phyloP scores from a whole-genome alignment of 2,888 invertebrate genomes.

The Troilus luridus region DNA sequence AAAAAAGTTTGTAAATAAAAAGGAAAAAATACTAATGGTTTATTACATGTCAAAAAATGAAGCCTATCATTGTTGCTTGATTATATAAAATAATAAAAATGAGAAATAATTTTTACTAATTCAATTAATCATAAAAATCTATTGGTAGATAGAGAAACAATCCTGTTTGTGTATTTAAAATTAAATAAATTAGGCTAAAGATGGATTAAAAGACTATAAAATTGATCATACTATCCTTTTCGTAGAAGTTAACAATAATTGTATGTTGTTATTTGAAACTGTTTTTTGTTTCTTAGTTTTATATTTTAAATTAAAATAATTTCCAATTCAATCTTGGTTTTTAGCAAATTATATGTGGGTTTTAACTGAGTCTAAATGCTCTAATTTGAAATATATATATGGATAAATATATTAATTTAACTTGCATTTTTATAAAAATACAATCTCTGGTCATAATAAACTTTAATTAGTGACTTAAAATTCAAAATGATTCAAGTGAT shows the following conservation, averaged over 20 bases:
- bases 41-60: background rate
- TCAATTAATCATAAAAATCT: background rate
- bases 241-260: background rate
- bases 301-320: background rate
- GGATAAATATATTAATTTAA: too few relatives aligned
- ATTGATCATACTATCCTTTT: background rate
- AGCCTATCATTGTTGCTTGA: background rate
- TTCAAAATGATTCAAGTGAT: background rate
- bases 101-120: background rate
- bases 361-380: background rate
- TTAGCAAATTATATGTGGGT: background rate
- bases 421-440: background rate
- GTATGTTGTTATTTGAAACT: background rate
- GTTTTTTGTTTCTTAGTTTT: background rate
- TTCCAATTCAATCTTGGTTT: too few relatives aligned
- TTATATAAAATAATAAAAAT: background rate
- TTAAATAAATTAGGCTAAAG: background rate
- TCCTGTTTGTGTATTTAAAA: too few relatives aligned
- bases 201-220: background rate
- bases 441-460: conserved; percentile 22
- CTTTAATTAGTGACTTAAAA: background rate
- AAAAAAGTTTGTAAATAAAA: background rate
- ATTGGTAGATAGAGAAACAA: too few relatives aligned
- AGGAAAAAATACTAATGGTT: background rate
- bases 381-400: too few relatives aligned